These are phyloP conservation scores for Punctoribates punctum DNA, from an alignment of 2,888 invertebrate genomes.

Conservation along the genomic window DNA sequence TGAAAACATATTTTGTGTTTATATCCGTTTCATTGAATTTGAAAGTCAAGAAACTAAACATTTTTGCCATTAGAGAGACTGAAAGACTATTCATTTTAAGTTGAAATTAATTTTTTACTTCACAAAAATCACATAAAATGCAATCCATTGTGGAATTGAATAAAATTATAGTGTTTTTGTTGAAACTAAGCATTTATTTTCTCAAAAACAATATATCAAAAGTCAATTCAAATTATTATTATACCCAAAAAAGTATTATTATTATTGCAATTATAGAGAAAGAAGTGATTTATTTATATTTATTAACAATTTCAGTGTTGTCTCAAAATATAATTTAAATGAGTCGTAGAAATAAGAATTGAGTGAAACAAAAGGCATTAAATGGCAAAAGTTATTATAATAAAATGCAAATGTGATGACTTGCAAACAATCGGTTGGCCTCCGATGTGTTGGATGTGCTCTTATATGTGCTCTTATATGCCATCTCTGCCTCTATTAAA, in stretches of 20 bases:
- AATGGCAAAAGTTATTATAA: slow-evolving; percentile 32
- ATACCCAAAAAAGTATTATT: slow-evolving; percentile 17
- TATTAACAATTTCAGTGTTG: slow-evolving; percentile 12
- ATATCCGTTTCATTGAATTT: background rate
- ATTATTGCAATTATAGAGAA: slow-evolving; percentile 27
- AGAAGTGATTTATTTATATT: slow-evolving; percentile 35
- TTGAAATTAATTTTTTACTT: background rate
- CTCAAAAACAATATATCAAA: slow-evolving; percentile 32
- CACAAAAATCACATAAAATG: slow-evolving; percentile 24
- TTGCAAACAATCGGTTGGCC: slow-evolving; percentile 15
- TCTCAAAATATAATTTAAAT: slow-evolving; percentile 23
- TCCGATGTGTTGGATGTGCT: background rate
- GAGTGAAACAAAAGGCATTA: slow-evolving; percentile 9
- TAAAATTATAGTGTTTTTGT: slow-evolving; percentile 35
- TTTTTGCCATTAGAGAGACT: background rate
- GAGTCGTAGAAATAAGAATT: slow-evolving; percentile 23
- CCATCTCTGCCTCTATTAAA: background rate
- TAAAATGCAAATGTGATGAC: slow-evolving; percentile 37
- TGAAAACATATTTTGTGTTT: background rate
- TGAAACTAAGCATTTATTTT: slow-evolving; percentile 22
- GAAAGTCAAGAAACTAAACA: slow-evolving; percentile 1
- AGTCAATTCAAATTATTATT: slow-evolving; percentile 34
- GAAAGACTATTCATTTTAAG: background rate
- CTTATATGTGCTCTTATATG: background rate
- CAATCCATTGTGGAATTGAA: slow-evolving; percentile 19